phyloP scores from a whole-genome alignment of 1,140 invertebrate genomes.

The Protaetia brevitarsis region DNA sequence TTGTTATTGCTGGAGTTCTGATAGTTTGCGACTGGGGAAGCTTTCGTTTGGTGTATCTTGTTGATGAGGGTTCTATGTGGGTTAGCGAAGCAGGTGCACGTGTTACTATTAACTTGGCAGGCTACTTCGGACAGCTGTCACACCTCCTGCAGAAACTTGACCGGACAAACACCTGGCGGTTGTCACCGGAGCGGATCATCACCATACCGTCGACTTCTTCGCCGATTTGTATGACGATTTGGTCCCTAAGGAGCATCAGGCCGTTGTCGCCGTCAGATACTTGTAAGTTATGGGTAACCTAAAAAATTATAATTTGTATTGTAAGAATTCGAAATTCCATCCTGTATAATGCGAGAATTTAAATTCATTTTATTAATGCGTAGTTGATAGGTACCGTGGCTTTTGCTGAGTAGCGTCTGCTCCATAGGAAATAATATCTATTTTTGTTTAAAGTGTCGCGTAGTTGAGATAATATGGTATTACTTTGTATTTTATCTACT shows the following conservation, averaged over 20 bases:
- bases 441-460: too few species aligned
- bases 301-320: too few species aligned
- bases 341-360: too few species aligned
- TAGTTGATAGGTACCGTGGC: too few species aligned
- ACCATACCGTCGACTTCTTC: slow-evolving; percentile 90
- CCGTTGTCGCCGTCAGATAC: slow-evolving; percentile 62
- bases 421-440: too few species aligned
- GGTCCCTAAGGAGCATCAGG: slow-evolving; percentile 61
- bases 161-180: slow-evolving; percentile 78
- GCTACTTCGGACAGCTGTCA: slow-evolving; percentile 45
- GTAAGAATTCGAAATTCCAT: too few species aligned
- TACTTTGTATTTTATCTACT: too few species aligned
- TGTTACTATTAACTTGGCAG: slow-evolving; percentile 40
- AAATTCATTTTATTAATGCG: too few species aligned
- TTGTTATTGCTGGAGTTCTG: slow-evolving; percentile 39
- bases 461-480: too few species aligned
- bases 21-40: neutral
- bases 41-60: slow-evolving; percentile 45
- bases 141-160: slow-evolving; percentile 74
- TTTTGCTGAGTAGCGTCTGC: too few species aligned
- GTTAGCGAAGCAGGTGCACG: slow-evolving; percentile 43
- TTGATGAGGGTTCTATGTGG: slow-evolving; percentile 38
- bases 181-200: slow-evolving; percentile 84
- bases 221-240: slow-evolving; percentile 80
- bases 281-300: slow-evolving; percentile 64